Conservation (phyloP, 2,888 invertebrate species). For the Tortrix viridana region DNA sequence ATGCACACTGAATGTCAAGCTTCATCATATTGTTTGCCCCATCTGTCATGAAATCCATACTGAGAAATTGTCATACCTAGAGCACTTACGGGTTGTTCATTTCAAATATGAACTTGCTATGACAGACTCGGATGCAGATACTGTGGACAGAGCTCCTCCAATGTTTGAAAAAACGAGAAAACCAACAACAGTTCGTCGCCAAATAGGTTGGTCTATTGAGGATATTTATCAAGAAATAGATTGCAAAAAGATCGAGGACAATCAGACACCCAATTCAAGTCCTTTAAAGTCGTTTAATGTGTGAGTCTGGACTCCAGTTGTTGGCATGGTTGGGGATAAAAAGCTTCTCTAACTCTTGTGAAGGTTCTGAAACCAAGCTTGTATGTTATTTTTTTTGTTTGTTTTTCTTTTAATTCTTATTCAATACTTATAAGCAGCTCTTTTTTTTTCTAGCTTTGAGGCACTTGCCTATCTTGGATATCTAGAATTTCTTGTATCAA, state of each 20-base stretch:
- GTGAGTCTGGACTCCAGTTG: slow-evolving; percentile 69
- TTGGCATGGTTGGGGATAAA: slow-evolving; percentile 68
- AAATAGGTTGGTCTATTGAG: slow-evolving; percentile 80
- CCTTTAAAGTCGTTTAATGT: slow-evolving; percentile 78
- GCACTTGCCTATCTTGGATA: too few relatives aligned
- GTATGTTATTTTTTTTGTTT: background rate
- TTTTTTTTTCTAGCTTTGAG: too few relatives aligned
- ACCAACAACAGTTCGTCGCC: slow-evolving; percentile 71
- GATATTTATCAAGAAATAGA: slow-evolving; percentile 81
- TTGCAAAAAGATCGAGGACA: slow-evolving; percentile 70
- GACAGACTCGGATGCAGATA: slow-evolving; percentile 62
- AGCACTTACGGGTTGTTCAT: slow-evolving; percentile 68
- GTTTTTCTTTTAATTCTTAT: background rate
- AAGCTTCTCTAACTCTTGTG: slow-evolving; percentile 42
- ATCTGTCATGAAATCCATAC: slow-evolving; percentile 76
- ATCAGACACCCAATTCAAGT: slow-evolving; percentile 71
- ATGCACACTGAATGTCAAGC: slow-evolving; percentile 77
- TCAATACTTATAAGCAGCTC: background rate
- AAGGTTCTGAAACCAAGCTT: slow-evolving; percentile 14
- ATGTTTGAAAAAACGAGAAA: slow-evolving; percentile 67
- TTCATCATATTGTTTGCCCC: slow-evolving; percentile 76
- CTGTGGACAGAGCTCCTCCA: slow-evolving; percentile 71
- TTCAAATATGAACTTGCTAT: slow-evolving; percentile 53
- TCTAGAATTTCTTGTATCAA: too few relatives aligned
- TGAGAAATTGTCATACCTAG: slow-evolving; percentile 66